Base-by-base conservation (phyloP, 2,113 vertebrate genomes). In the Synodontis membranacea region DNA sequence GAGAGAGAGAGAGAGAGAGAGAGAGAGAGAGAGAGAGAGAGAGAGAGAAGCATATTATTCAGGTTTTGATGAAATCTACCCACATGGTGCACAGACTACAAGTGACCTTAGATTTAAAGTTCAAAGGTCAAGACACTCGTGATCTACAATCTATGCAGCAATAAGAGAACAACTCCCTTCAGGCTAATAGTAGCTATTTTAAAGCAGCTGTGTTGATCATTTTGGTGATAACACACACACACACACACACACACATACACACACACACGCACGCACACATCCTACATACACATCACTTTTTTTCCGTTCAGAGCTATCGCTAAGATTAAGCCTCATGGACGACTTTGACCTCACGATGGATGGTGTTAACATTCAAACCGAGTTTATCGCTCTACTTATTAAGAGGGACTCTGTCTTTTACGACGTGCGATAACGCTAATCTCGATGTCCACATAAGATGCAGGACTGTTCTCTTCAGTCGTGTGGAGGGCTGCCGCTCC, bases 281-380 rank as follows among this genome's bases (percentile, higher is more conserved):
- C n/a, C n/a, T 39, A 74, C 70, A 50, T 28, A 78, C 44, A 78
- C 46, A 50, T n/a, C 44, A 78, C 75, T 25, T 6, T 39, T 50
- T 68, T 21, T 39, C 62, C 19, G 54, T 37, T 52, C 46, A 37
- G n/a, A 70, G 70, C 31, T 42, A 37, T n/a, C 66, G 54, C 31
- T 83, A 86, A 84, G 78, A 86, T 86, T 86, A 88, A 86, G 84
- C 84, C 44, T 80, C 28, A 7, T 34, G n/a, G 23, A 37, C 23
- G 79, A 79, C 52, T 34, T 62, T 72, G 81, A 80, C 84, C 60
- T 83, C 58, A 58, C 44, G 68, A 83, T 70, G 25, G n/a, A 28
- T 54, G 10, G 42, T n/a, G 66, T 86, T 88, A 84, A 82, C 84
- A 82, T 56, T 56, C 52, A 83, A 46, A 78, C 72, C 54, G 11